Evolutionary conservation across 2,888 invertebrate genomes (phyloP).

Genomic region (Sminthurinus aureus): DNA sequence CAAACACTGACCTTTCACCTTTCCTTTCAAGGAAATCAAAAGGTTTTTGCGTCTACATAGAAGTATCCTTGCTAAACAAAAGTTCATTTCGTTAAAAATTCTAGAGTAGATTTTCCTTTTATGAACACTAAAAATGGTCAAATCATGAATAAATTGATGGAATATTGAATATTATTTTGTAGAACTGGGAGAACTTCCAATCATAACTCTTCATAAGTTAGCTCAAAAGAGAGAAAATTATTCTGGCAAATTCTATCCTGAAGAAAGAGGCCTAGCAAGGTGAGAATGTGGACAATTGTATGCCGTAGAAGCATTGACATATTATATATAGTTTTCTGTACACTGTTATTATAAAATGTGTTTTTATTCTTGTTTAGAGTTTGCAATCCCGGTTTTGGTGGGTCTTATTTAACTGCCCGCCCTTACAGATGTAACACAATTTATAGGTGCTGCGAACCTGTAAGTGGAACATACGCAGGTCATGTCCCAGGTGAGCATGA

Average conservation of each 20-base stretch:
- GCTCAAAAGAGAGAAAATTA: slow-evolving; percentile 53
- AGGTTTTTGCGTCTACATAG: background rate
- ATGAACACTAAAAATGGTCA: background rate
- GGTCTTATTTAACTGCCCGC: slow-evolving; percentile 55
- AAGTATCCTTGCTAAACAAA: too few species aligned
- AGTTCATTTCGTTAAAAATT: too few species aligned
- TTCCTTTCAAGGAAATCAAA: too few species aligned
- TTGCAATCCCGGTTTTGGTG: slow-evolving; percentile 54
- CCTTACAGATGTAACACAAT: slow-evolving; percentile 56
- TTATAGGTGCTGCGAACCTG: slow-evolving; percentile 55
- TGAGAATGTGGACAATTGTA: too few species aligned
- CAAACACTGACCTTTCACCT: too few species aligned
- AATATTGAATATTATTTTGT: background rate
- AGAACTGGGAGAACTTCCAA: slow-evolving; percentile 56
- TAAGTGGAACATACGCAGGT: slow-evolving; percentile 49
- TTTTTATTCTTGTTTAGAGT: slow-evolving; percentile 37
- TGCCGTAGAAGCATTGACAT: too few species aligned
- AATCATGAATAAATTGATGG: background rate
- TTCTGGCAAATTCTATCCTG: slow-evolving; percentile 55
- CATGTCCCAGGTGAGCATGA: slow-evolving; percentile 50
- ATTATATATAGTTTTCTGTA: too few species aligned
- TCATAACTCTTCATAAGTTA: slow-evolving; percentile 55
- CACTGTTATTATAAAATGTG: too few species aligned
- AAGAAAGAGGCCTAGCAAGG: slow-evolving; percentile 54
- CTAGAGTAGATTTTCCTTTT: too few species aligned